These are phyloP conservation scores for Odiellus spinosus DNA, from an alignment of 2,888 invertebrate genomes.

Conservation along the genomic window DNA sequence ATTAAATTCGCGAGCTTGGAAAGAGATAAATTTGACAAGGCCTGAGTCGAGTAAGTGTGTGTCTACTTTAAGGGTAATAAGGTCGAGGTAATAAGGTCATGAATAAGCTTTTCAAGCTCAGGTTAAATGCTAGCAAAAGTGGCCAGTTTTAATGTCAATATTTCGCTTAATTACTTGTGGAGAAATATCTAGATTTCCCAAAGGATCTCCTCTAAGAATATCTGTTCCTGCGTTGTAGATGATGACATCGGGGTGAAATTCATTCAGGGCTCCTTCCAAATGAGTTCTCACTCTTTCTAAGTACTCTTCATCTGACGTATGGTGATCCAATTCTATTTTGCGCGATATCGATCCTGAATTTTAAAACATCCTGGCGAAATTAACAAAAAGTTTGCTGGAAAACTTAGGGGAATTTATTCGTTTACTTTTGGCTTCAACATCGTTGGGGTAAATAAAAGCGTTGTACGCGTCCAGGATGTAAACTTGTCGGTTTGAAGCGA, in stretches of 20 bases:
- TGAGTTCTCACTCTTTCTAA: constrained; percentile 45
- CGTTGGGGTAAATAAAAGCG: constrained; percentile 59
- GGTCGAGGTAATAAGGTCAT: too few relatives aligned
- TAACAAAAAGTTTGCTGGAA: background rate
- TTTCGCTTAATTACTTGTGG: constrained; percentile 38
- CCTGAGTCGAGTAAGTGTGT: too few relatives aligned
- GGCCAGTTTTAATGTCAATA: too few relatives aligned
- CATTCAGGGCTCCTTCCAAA: constrained; percentile 46
- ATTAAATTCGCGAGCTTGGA: too few relatives aligned
- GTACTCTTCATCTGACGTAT: constrained; percentile 51
- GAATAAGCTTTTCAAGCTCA: too few relatives aligned
- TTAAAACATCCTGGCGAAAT: background rate
- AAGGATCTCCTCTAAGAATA: constrained; percentile 55
- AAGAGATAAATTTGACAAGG: too few relatives aligned
- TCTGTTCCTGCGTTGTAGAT: constrained; percentile 93
- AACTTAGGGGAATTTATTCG: background rate
- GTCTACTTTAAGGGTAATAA: too few relatives aligned
- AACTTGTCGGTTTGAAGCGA: constrained; percentile 48
- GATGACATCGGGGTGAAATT: constrained; percentile 60
- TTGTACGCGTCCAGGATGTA: constrained; percentile 81
- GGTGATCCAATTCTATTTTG: constrained; percentile 46
- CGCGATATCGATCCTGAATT: constrained; percentile 44
- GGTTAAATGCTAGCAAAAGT: too few relatives aligned
- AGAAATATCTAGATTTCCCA: constrained; percentile 54
- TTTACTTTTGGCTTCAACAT: constrained; percentile 48